Conservation (phyloP, 2,797 vertebrate species). For the Pyrrhura leucotis region DNA sequence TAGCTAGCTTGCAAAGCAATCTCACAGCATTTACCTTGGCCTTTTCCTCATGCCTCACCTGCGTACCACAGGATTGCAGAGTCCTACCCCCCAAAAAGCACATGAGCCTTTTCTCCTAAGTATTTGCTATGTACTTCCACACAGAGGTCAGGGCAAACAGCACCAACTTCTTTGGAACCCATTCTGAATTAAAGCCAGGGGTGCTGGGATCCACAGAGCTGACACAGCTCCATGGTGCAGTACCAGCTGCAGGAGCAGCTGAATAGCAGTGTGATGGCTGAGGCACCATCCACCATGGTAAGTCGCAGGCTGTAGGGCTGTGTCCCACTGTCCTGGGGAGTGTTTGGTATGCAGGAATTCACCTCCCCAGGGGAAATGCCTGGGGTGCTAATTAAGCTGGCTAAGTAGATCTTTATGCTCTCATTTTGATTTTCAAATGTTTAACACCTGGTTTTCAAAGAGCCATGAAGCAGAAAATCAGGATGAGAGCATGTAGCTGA, state of each 20-base stretch:
- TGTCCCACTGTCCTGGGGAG: neutral
- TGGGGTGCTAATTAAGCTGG: neutral
- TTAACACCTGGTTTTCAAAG: neutral
- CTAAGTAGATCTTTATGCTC: neutral
- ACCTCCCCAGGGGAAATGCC: neutral
- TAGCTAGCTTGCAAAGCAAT: neutral
- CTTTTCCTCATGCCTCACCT: neutral
- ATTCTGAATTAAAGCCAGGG: neutral
- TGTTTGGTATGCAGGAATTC: neutral
- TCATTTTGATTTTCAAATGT: neutral
- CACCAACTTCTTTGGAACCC: neutral
- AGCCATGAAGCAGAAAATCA: neutral
- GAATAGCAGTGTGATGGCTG: neutral
- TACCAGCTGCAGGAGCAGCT: neutral
- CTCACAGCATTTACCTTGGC: neutral
- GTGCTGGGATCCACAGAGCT: neutral
- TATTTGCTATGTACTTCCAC: neutral
- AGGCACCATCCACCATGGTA: fast-evolving
- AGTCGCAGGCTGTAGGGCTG: neutral
- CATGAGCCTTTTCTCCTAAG: neutral
- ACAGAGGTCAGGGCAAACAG: neutral
- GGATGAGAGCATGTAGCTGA: neutral
- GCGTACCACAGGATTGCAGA: neutral
- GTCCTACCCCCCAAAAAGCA: neutral
- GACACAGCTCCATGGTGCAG: neutral